phyloP scores from a whole-genome alignment of 2,888 invertebrate species.

The Drosophila putrida region DNA sequence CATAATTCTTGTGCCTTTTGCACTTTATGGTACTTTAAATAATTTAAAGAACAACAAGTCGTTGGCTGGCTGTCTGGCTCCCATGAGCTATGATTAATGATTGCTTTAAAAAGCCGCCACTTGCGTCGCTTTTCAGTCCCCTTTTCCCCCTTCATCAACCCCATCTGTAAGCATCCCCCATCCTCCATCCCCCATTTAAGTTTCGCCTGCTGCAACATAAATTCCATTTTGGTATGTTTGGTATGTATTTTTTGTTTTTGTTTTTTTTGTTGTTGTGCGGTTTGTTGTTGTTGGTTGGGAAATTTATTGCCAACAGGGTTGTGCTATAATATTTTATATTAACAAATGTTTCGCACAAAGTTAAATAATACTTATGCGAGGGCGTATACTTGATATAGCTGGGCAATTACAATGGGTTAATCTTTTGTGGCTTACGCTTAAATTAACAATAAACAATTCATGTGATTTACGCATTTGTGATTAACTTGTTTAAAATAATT shows the following conservation, averaged over 20 bases:
- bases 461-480: constrained; percentile 11
- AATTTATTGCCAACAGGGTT: constrained; percentile 66
- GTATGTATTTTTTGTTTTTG: constrained; percentile 19
- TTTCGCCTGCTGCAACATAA: constrained; percentile 60
- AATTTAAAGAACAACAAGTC: constrained; percentile 53
- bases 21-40: constrained; percentile 66
- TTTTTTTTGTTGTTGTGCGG: constrained; percentile 38
- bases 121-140: constrained; percentile 55
- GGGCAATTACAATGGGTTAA: constrained; percentile 48
- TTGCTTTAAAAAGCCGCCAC: constrained; percentile 75
- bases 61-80: constrained; percentile 30
- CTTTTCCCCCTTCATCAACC: neutral
- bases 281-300: constrained; percentile 55
- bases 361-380: constrained; percentile 36
- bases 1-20: constrained; percentile 64
- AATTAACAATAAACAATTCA: constrained; percentile 33
- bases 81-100: constrained; percentile 70
- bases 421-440: constrained; percentile 38
- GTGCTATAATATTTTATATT: constrained; percentile 72
- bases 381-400: constrained; percentile 15
- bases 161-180: constrained; percentile 13
- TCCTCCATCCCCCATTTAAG: constrained; percentile 26
- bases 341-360: constrained; percentile 61
- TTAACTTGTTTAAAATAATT: constrained; percentile 18
- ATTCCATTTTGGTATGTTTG: constrained; percentile 54